Conservation (phyloP, 2,797 vertebrate genomes). For the Phoebastria nigripes region DNA sequence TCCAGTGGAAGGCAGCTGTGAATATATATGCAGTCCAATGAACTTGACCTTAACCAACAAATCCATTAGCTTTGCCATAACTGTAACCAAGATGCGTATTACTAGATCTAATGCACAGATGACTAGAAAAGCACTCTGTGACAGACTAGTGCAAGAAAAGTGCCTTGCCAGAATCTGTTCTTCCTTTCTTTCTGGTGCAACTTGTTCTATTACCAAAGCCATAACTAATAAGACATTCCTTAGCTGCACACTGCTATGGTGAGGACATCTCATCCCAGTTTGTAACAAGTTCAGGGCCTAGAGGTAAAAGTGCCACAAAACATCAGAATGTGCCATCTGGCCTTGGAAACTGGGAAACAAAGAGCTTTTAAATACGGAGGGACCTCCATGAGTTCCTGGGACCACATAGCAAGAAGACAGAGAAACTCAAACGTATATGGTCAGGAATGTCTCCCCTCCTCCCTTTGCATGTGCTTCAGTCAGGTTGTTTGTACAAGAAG, state of each 20-base stretch:
- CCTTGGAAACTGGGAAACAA: neutral
- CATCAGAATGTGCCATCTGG: neutral
- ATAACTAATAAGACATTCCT: neutral
- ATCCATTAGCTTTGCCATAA: neutral
- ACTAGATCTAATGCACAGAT: neutral
- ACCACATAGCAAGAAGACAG: constrained; percentile 28
- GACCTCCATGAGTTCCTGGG: neutral
- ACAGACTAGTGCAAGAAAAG: neutral
- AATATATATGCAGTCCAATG: neutral
- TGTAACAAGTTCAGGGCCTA: neutral
- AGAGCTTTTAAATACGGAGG: neutral
- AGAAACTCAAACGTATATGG: neutral
- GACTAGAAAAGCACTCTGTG: neutral
- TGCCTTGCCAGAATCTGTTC: neutral
- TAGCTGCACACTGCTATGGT: neutral
- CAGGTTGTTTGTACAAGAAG: constrained; percentile 27
- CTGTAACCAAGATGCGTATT: neutral
- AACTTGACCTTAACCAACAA: neutral
- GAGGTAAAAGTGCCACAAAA: neutral
- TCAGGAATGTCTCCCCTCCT: neutral
- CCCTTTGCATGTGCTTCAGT: neutral
- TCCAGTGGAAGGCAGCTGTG: neutral
- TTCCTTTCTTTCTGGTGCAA: neutral
- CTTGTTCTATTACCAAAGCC: rapidly evolving
- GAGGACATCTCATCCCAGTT: neutral